These are phyloP conservation scores for Andrena dorsata DNA, from an alignment of 2,888 invertebrate genomes.

Conservation along the genomic window DNA sequence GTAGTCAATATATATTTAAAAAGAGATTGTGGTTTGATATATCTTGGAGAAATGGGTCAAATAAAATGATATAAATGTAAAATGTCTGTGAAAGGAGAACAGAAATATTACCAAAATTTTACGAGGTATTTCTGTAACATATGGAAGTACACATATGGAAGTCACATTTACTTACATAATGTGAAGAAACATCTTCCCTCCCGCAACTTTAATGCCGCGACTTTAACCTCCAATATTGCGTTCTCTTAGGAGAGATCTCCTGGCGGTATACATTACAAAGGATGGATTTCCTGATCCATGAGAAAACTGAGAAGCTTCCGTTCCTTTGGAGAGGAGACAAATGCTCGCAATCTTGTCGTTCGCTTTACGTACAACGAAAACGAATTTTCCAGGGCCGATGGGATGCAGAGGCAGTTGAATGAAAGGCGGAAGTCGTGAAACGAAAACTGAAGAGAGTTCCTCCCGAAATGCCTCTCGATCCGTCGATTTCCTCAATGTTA, in stretches of 20 bases:
- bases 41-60: too few relatives aligned
- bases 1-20: too few relatives aligned
- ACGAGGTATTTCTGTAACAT: too few relatives aligned
- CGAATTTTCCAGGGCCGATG: slow-evolving; percentile 48
- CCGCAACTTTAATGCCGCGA: not conserved
- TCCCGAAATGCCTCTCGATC: slow-evolving; percentile 25
- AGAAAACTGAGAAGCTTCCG: slow-evolving; percentile 32
- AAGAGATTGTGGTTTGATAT: too few relatives aligned
- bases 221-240: slow-evolving; percentile 23
- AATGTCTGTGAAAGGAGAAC: too few relatives aligned
- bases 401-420: slow-evolving; percentile 44
- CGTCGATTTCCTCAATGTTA: slow-evolving; percentile 10
- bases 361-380: slow-evolving; percentile 41
- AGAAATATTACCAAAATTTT: too few relatives aligned
- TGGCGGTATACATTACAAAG: slow-evolving; percentile 44
- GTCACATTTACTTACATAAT: not conserved
- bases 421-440: slow-evolving; percentile 43
- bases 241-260: slow-evolving; percentile 16
- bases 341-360: slow-evolving; percentile 60
- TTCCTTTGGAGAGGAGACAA: slow-evolving; percentile 51
- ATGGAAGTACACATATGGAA: too few relatives aligned
- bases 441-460: slow-evolving; percentile 37
- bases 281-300: slow-evolving; percentile 32
- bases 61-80: too few relatives aligned
- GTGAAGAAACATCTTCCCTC: not conserved